Conservation (phyloP, 2,797 vertebrate species). For the Nyctalus aviator region DNA sequence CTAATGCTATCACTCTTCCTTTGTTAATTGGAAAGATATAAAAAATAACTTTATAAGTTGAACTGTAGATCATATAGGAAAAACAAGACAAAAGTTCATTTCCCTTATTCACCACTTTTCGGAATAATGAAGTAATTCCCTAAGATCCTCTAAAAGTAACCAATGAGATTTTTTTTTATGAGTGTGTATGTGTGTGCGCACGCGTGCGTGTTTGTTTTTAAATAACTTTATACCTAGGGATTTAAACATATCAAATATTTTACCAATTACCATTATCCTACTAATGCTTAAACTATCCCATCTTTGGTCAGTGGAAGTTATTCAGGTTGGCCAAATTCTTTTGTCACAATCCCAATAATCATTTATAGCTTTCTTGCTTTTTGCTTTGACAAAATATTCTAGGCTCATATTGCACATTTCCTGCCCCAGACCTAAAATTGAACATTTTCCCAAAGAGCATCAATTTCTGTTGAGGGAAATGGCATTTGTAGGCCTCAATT, state of each 20-base stretch:
- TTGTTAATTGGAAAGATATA: not conserved
- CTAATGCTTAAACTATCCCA: not conserved
- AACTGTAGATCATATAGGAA: not conserved
- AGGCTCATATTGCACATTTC: not conserved
- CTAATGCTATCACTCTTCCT: not conserved
- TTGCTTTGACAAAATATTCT: not conserved
- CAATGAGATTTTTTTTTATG: not conserved
- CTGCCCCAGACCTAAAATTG: not conserved
- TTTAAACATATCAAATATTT: not conserved
- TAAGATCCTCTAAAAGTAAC: not conserved
- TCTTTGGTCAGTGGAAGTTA: not conserved
- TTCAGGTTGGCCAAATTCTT: not conserved
- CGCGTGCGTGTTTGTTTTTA: not conserved
- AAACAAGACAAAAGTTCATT: not conserved
- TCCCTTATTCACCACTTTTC: not conserved
- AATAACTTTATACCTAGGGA: not conserved
- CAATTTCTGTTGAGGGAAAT: slow-evolving; percentile 2
- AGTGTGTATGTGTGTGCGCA: too few relatives aligned
- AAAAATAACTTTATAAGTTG: not conserved
- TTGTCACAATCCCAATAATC: not conserved
- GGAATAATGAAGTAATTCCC: not conserved
- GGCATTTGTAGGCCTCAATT: not conserved
- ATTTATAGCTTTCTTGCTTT: not conserved
- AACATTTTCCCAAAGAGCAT: not conserved
- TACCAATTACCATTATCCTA: not conserved